phyloP scores from a whole-genome alignment of 1,140 invertebrate genomes.

The Drosophila pectinifera region DNA sequence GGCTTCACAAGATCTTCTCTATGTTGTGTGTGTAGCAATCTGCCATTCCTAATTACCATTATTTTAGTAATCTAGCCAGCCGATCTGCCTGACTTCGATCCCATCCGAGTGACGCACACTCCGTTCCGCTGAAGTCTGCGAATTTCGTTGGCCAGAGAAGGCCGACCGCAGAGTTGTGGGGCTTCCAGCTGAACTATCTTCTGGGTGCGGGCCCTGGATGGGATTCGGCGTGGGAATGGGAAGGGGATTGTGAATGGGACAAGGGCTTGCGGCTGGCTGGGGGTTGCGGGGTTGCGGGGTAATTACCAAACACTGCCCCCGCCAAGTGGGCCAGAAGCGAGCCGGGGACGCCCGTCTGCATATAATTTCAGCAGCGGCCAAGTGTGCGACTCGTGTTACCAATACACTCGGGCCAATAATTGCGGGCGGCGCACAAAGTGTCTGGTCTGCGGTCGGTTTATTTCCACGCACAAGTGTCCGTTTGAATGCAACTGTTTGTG shows the following conservation, averaged over 20 bases:
- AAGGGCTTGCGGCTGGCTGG: constrained; percentile 33
- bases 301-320: constrained; percentile 44
- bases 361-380: constrained; percentile 36
- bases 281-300: constrained; percentile 15
- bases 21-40: constrained; percentile 33
- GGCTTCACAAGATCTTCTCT: neutral
- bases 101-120: constrained; percentile 46
- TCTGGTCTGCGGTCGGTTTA: constrained; percentile 64
- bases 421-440: constrained; percentile 51
- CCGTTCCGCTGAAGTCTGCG: constrained; percentile 24
- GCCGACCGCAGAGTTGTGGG: constrained; percentile 70
- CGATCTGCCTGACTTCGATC: constrained; percentile 41
- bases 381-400: constrained; percentile 59
- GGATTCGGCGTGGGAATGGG: neutral
- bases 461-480: constrained; percentile 34
- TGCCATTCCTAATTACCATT: constrained; percentile 58
- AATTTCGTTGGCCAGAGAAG: constrained; percentile 38
- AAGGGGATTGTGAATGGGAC: constrained; percentile 4
- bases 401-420: constrained; percentile 63
- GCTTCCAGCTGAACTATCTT: constrained; percentile 51
- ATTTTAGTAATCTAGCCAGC: constrained; percentile 50
- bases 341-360: constrained; percentile 39
- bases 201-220: constrained; percentile 22
- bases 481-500: constrained; percentile 20
- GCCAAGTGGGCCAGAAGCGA: constrained; percentile 25